Evolutionary conservation across 1,140 invertebrate species (phyloP), one percentile per base, ranked within the genome.

Genomic region (Conopomorpha cramerella): DNA sequence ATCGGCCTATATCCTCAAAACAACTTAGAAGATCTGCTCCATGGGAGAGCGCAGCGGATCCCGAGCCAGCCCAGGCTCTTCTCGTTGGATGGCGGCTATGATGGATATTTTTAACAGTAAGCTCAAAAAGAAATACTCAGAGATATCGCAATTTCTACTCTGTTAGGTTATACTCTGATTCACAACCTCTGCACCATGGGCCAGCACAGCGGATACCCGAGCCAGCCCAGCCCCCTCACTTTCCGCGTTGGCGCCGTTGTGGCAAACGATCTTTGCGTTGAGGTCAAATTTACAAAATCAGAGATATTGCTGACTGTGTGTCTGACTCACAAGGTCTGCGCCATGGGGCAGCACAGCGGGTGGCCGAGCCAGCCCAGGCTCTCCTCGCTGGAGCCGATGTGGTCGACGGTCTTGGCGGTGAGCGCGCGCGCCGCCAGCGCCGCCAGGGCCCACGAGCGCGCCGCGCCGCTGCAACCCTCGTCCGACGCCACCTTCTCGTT

Each of bases 381-480:
- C 46, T 89, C 84, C 42, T 86, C 82, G 25, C 77, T 61, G 66
- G 65, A 72, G 28, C 50, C 45, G 23, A 52, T 54, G 43, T 62
- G 64, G 44, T 55, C 78, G 37, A 40, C 36, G 28, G 48, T 51
- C 30, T 44, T 45, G 49, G 48, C 63, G 0, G 55, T 65, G 42
- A 82, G 65, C 0, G 86, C 80, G 30, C 82, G 83, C 1, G 84
- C 83, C 27, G 88, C 86, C 19, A 91, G 65, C 46, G 86, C 85
- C 8, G 90, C 88, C 39, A 95, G 65, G 10, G 84, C 84, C 93
- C 93, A 95, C 26, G 92, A 83, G 66, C 95, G 91, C 11, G 91
- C 84, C 26, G 96, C 67, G 73, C 96, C 94, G 43, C 84, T 80
- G 25, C 93, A 83, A 4, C 89, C 90, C 30, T 89, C 74, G 14